phyloP scores from a whole-genome alignment of 1,140 invertebrate species.

The Caenorhabditis tropicalis region DNA sequence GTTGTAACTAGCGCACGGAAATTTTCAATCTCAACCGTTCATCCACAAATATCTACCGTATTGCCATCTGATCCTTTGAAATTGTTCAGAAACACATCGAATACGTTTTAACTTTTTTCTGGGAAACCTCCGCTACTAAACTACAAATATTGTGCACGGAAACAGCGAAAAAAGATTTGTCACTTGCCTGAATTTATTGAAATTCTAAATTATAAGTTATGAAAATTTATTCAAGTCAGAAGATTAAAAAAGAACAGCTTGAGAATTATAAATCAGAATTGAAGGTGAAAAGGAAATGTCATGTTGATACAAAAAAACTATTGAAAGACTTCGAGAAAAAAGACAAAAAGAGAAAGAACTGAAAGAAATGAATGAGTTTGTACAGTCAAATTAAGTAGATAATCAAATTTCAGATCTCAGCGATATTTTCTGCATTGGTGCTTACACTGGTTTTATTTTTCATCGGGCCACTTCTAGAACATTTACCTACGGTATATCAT shows the following conservation, averaged over 20 bases:
- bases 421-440: conserved; percentile 53
- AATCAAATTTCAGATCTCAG: conserved; percentile 53
- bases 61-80: too few relatives aligned
- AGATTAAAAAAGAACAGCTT: not conserved
- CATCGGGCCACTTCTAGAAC: conserved; percentile 48
- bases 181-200: too few relatives aligned
- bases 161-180: too few relatives aligned
- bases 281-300: not conserved
- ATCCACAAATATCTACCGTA: too few relatives aligned
- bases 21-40: too few relatives aligned
- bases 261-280: not conserved
- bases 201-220: not conserved
- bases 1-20: too few relatives aligned
- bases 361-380: not conserved
- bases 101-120: too few relatives aligned
- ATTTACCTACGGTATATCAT: conserved; percentile 50
- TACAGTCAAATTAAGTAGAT: not conserved
- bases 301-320: conserved; percentile 5
- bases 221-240: not conserved
- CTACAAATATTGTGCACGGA: too few relatives aligned
- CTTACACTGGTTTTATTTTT: conserved; percentile 56
- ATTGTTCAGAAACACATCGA: too few relatives aligned
- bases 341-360: not conserved
- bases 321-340: not conserved
- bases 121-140: too few relatives aligned